These are phyloP conservation scores for Sphaeramia orbicularis DNA, from an alignment of 2,797 vertebrate genomes.

Conservation along the genomic window DNA sequence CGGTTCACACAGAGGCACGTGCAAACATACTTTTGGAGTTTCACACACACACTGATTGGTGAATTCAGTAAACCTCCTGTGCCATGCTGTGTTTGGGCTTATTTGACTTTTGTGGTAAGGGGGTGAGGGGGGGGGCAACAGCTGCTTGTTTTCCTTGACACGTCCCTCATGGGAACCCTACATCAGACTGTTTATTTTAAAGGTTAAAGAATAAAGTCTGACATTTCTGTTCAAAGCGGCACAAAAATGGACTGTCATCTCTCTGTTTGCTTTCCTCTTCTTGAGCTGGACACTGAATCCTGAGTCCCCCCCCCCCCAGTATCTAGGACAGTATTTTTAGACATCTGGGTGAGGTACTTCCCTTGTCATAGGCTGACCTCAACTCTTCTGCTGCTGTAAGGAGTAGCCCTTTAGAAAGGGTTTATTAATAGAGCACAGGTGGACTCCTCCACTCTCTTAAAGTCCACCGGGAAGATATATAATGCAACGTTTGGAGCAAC, in stretches of 20 bases:
- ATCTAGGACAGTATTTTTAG: conserved; percentile 87
- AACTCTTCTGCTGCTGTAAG: conserved; percentile 40
- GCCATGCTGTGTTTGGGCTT: conserved; percentile 18
- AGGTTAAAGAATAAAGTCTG: conserved; percentile 9
- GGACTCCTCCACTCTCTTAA: conserved; percentile 36
- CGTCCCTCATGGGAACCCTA: conserved; percentile 6
- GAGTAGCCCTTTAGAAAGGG: conserved; percentile 36
- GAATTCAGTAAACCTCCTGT: conserved; percentile 35
- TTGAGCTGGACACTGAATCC: conserved; percentile 26
- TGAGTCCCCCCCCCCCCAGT: conserved; percentile 38
- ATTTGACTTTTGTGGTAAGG: conserved; percentile 17
- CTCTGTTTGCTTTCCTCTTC: conserved; percentile 5
- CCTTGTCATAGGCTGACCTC: conserved; percentile 63
- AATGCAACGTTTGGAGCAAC: conserved; percentile 16
- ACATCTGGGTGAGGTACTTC: conserved; percentile 62
- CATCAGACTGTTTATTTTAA: conserved; percentile 5
- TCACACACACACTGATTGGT: conserved; percentile 32
- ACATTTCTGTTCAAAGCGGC: too few relatives aligned
- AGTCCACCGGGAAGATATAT: conserved; percentile 27
- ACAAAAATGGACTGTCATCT: conserved; percentile 1
- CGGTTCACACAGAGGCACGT: conserved; percentile 2
- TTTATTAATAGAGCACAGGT: conserved; percentile 64
- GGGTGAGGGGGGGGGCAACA: too few relatives aligned
- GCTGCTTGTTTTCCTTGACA: conserved; percentile 14
- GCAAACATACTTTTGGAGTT: conserved; percentile 28